These are phyloP conservation scores for Artibeus jamaicensis DNA, from an alignment of 2,797 vertebrate species.

Conservation along the genomic window DNA sequence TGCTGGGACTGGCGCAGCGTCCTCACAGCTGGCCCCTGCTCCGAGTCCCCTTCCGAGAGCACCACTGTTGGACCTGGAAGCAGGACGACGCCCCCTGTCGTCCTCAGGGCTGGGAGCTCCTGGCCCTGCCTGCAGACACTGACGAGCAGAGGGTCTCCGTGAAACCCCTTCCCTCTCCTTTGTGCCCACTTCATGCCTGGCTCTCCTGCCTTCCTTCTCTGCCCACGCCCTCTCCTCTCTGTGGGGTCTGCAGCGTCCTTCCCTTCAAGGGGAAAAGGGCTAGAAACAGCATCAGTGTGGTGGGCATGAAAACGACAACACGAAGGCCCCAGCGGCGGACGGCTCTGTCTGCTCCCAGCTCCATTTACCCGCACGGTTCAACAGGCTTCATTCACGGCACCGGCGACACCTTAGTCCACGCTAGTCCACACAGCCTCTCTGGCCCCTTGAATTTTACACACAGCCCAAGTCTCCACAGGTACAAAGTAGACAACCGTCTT, in stretches of 20 bases:
- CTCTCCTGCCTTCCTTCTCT: not conserved
- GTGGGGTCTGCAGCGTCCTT: not conserved
- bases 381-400: not conserved
- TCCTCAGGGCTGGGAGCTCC: not conserved
- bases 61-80: not conserved
- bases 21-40: not conserved
- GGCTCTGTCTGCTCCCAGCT: not conserved
- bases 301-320: not conserved
- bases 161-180: not conserved
- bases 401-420: not conserved
- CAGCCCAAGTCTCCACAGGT: not conserved
- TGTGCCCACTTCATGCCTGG: not conserved
- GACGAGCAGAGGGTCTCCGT: rapidly evolving
- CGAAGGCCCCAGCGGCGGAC: not conserved
- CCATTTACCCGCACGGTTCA: not conserved
- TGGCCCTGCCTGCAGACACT: not conserved
- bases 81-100: not conserved
- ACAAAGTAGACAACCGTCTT: not conserved
- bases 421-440: not conserved
- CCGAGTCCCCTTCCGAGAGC: not conserved
- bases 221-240: not conserved
- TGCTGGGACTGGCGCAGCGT: not conserved
- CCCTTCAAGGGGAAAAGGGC: not conserved
- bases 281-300: not conserved
- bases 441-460: rapidly evolving